Evolutionary conservation across 2,113 vertebrate genomes (phyloP), one percentile per base, ranked within the genome.

Genomic region (Psephotus haematonotus): DNA sequence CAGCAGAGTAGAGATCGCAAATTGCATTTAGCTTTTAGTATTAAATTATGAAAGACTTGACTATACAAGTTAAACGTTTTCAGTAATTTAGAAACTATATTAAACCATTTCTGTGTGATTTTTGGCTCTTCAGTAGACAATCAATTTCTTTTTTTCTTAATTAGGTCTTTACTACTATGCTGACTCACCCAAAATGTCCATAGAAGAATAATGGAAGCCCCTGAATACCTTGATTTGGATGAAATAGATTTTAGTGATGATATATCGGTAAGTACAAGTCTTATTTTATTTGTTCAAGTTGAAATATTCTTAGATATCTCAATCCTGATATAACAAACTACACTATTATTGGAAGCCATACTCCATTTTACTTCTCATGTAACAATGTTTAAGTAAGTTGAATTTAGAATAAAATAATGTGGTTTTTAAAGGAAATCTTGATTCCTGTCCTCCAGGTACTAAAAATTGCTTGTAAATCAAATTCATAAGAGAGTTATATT

Each of bases 221-320:
- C 99, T 98, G 99, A 99, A 96, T 99, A 99, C 96, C 98, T 99
- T 97, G 99, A 99, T 98, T 98, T 99, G 98, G 99, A 99, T 97
- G 99, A 99, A 98, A 99, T 99, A 94, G 99, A 99, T 98, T 99
- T 99, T 97, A 99, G 98, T 57, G 99, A 99, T 97, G 99, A 99
- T 85, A 98, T 99, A 97, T 99, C 98, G 96, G 99, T 99, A 97
- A 99, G 99, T 98, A 96, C 33, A 59, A 75, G 22, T 67, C 28
- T 41, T 82, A 79, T 4, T 88, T 80, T 87, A 47, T 69, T 93
- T 95, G 13, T 43, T 90, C 43, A 49, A 28, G 12, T 67, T 85
- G n/a, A 82, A 13, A 55, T 25, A 59, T 28, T 46, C 62, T 53
- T 83, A 28, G 17, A 15, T 86, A n/a, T 43, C 41, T 83, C 28